Evolutionary conservation across 2,113 vertebrate genomes (phyloP), one percentile per base, ranked within the genome.

Genomic region (Mobula hypostoma): DNA sequence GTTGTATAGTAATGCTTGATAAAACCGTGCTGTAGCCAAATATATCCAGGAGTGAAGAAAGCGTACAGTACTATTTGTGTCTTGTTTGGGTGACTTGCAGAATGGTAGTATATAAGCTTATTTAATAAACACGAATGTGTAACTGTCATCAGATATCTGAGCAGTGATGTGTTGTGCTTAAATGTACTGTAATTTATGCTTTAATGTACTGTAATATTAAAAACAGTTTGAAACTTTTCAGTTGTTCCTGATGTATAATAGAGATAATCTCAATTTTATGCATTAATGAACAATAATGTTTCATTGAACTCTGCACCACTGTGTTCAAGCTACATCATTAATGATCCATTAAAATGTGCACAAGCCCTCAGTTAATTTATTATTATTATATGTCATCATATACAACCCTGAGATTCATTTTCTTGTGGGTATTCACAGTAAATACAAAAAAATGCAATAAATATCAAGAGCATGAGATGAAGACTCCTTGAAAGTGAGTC

Each of bases 1-100:
- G 56, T 93, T 93, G 91, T 93, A 93, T 93, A 93, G 91, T 93
- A 48, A 93, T 56, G 91, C 91, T 93, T 93, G 91, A 93, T 93
- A 74, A 93, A 72, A 93, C 19, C 40, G 90, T 93, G 90, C 36
- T 14, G 90, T 93, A 93, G 90, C 68, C 90, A 93, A 93, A 72
- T 21, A 40, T 66, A 74, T 93, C 32, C 72, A 93, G 48, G 91
- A 76, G 72, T 93, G 91, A 93, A 74, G 36, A 93, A 74, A 27
- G 91, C 91, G 48, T 93, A 74, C 70, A 74, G 91, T 74, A 74
- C 91, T 93, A 27, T 74, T 48, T 74, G 61, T 27, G 24, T 93
- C 68, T 87, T 85, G 82, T 74, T 74, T 74, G 70, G 40, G 66
- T 93, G 32, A 93, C 68, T 74, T 24, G 68, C 90, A 48, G 90